Evolutionary conservation across 30 jellyfish, hydroid and myxozoan species (phyloP).

Genomic region (Hydractinia echinata): DNA sequence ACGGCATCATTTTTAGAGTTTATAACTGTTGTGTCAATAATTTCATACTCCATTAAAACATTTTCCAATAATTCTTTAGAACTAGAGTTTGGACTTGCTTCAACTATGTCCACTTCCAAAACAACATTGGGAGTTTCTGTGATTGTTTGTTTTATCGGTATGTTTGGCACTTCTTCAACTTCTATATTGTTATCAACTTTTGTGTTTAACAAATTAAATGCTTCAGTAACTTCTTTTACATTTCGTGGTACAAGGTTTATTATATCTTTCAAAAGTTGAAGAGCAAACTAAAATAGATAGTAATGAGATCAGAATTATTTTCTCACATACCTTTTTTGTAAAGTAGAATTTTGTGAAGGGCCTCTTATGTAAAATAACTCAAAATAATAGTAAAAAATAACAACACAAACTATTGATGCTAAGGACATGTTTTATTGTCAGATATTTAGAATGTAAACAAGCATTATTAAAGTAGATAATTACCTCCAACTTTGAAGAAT

Average conservation of each 20-base stretch:
- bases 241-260: not conserved
- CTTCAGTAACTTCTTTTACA: not conserved
- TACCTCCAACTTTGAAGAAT: constrained; percentile 22
- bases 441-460: too few species aligned
- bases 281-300: not conserved
- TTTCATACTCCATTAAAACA: not conserved
- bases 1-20: not conserved
- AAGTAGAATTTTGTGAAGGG: too few species aligned
- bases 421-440: too few species aligned
- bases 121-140: not conserved
- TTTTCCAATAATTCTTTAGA: not conserved
- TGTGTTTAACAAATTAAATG: not conserved
- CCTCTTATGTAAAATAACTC: too few species aligned
- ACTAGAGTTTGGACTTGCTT: too few species aligned
- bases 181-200: not conserved
- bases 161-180: not conserved
- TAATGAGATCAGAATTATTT: too few species aligned
- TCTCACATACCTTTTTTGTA: too few species aligned
- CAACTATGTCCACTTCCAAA: not conserved
- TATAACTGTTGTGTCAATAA: not conserved
- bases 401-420: too few species aligned
- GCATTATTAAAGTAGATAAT: too few species aligned
- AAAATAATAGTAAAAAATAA: too few species aligned
- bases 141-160: not conserved
- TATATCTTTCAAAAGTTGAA: constrained; percentile 23